phyloP scores from a whole-genome alignment of 2,888 invertebrate genomes.

The Polydrusus tereticollis region DNA sequence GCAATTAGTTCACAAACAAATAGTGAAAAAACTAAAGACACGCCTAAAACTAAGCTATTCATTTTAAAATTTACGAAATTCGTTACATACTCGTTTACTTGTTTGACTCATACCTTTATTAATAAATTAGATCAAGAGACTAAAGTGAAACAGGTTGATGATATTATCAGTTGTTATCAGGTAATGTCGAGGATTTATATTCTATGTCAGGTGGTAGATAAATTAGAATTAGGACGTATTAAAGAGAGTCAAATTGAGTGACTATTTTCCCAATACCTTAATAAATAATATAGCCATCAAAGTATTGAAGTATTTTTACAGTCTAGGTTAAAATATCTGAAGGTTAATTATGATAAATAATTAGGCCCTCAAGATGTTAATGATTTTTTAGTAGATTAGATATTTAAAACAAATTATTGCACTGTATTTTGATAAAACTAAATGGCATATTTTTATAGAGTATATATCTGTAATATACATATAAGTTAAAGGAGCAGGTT shows the following conservation, averaged over 20 bases:
- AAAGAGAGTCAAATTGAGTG: too few species aligned
- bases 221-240: too few species aligned
- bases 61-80: slow-evolving; percentile 19
- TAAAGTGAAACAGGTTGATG: slow-evolving; percentile 10
- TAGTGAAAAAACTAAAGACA: slow-evolving; percentile 11
- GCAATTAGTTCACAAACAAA: neutral
- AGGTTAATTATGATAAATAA: neutral
- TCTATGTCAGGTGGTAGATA: neutral
- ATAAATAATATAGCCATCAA: too few species aligned
- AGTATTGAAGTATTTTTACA: neutral
- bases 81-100: slow-evolving; percentile 23
- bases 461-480: too few species aligned
- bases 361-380: neutral
- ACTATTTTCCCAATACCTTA: too few species aligned
- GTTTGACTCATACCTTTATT: slow-evolving; percentile 25
- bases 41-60: slow-evolving; percentile 28
- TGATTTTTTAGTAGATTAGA: slow-evolving; percentile 12
- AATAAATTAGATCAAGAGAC: slow-evolving; percentile 11
- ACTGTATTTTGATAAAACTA: slow-evolving; percentile 4
- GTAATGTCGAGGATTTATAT: neutral
- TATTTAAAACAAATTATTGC: slow-evolving; percentile 10
- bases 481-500: neutral
- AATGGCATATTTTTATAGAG: slow-evolving; percentile 14
- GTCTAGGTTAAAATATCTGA: neutral
- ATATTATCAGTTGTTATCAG: slow-evolving; percentile 21